phyloP scores from a whole-genome alignment of 2,113 vertebrate genomes.

The Pavo muticus region DNA sequence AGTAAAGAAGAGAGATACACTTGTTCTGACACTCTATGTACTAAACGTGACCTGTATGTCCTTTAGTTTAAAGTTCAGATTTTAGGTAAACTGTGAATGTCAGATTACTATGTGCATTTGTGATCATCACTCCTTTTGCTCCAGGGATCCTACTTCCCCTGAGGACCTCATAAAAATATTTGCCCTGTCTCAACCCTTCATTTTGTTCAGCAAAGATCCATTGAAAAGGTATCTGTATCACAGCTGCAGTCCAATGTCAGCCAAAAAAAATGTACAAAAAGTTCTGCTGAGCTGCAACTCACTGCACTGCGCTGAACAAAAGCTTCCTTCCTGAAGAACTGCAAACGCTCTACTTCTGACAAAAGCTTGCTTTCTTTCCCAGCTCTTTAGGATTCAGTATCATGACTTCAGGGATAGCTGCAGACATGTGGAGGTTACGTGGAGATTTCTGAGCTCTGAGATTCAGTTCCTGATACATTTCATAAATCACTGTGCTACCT shows the following conservation, averaged over 20 bases:
- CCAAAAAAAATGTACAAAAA: constrained; percentile 63
- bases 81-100: constrained; percentile 33
- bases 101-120: constrained; percentile 44
- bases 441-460: constrained; percentile 43
- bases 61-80: constrained; percentile 37
- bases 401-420: constrained; percentile 56
- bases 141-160: background rate
- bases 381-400: constrained; percentile 67
- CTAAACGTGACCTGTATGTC: background rate
- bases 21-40: background rate
- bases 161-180: constrained; percentile 54
- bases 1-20: background rate
- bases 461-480: background rate
- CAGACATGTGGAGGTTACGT: constrained; percentile 43
- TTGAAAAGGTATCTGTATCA: constrained; percentile 59
- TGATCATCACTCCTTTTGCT: constrained; percentile 42
- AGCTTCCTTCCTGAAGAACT: constrained; percentile 61
- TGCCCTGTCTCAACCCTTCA: constrained; percentile 39
- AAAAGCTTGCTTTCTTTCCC: constrained; percentile 65
- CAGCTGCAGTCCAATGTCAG: constrained; percentile 68
- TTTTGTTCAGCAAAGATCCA: constrained; percentile 51
- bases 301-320: constrained; percentile 63
- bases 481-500: background rate
- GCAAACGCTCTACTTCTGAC: constrained; percentile 64
- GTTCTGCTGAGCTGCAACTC: constrained; percentile 68